Evolutionary conservation across 2,888 invertebrate species (phyloP).

Genomic region (Cephalotes varians): DNA sequence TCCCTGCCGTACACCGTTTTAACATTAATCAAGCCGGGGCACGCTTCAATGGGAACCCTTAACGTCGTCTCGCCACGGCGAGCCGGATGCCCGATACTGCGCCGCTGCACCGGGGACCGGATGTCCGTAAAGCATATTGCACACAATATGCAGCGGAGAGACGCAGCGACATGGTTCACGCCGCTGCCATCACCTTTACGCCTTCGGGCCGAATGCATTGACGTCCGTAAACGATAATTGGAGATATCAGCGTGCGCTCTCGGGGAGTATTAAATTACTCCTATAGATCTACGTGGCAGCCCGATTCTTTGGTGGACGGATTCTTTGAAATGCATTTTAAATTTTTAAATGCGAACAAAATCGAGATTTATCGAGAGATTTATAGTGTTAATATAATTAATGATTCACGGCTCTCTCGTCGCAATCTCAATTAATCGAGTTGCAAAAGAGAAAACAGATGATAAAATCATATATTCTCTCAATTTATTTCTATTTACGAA

Average conservation of each 20-base stretch:
- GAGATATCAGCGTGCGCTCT: constrained; percentile 17
- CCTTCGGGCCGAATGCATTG: background rate
- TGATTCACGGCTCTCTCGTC: background rate
- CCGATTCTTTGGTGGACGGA: background rate
- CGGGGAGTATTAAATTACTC: constrained; percentile 5
- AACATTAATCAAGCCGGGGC: constrained; percentile 36
- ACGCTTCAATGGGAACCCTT: constrained; percentile 43
- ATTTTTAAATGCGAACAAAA: background rate
- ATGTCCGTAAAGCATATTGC: constrained; percentile 66
- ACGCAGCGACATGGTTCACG: constrained; percentile 20
- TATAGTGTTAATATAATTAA: background rate
- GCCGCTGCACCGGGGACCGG: constrained; percentile 52
- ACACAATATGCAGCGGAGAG: constrained; percentile 60
- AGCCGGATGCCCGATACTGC: constrained; percentile 52
- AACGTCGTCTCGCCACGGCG: constrained; percentile 34
- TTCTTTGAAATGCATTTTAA: background rate
- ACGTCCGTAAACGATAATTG: constrained; percentile 35
- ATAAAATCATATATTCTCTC: background rate
- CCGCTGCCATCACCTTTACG: constrained; percentile 26
- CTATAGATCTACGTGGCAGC: background rate
- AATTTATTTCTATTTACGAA: background rate
- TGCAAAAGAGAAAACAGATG: background rate
- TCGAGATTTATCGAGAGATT: background rate
- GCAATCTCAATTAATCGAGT: background rate
- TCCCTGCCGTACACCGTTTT: background rate